phyloP scores from a whole-genome alignment of 2,888 invertebrate genomes.

The Aproaerema taeniolella region DNA sequence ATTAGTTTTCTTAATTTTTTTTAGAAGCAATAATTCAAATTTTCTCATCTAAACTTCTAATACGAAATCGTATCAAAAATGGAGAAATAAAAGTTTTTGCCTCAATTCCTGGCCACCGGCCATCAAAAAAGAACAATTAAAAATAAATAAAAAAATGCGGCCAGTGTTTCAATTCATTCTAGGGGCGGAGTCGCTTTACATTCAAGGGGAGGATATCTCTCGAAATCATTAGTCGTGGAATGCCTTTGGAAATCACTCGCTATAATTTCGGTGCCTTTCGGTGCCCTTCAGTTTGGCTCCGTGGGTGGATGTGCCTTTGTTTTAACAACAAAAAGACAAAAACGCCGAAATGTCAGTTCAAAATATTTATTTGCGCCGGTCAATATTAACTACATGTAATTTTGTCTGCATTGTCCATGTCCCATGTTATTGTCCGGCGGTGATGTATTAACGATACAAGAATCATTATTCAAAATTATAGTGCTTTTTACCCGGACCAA shows the following conservation, averaged over 20 bases:
- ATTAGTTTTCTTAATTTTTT: not conserved
- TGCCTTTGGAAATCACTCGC: slow-evolving; percentile 58
- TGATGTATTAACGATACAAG: slow-evolving; percentile 51
- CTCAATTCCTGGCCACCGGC: slow-evolving; percentile 47
- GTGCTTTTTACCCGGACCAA: slow-evolving; percentile 26
- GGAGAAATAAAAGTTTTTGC: slow-evolving; percentile 29
- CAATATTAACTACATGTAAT: slow-evolving; percentile 55
- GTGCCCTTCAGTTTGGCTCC: slow-evolving; percentile 52
- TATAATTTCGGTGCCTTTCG: slow-evolving; percentile 71
- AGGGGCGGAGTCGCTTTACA: slow-evolving; percentile 72
- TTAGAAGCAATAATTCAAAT: slow-evolving; percentile 19
- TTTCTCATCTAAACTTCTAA: slow-evolving; percentile 19
- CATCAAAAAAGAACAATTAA: slow-evolving; percentile 71
- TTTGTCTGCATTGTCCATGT: slow-evolving; percentile 50
- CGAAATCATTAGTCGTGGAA: slow-evolving; percentile 74
- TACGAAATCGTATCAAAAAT: slow-evolving; percentile 18
- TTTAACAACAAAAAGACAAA: slow-evolving; percentile 54
- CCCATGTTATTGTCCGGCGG: slow-evolving; percentile 50
- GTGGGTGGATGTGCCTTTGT: slow-evolving; percentile 73
- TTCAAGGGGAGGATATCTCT: slow-evolving; percentile 74
- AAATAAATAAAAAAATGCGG: slow-evolving; percentile 55
- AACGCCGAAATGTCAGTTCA: slow-evolving; percentile 57
- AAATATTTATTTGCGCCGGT: slow-evolving; percentile 64
- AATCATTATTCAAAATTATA: slow-evolving; percentile 49
- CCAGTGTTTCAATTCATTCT: slow-evolving; percentile 74